phyloP scores from a whole-genome alignment of 2,113 vertebrate species.

The Lepus timidus region DNA sequence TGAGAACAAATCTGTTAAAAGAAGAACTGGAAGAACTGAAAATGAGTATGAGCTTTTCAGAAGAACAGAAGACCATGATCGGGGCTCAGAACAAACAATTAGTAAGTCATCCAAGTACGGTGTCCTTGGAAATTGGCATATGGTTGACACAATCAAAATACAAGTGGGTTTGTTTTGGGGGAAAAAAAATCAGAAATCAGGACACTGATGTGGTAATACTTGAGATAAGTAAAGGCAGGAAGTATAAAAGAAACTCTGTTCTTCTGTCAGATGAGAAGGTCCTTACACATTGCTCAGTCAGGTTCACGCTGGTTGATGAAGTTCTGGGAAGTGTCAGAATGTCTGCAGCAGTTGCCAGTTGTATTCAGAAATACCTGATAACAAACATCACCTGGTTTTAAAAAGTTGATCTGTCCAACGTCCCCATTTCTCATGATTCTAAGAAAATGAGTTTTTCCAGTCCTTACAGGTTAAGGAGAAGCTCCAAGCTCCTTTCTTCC shows the following conservation, averaged over 20 bases:
- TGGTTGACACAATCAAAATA: background rate
- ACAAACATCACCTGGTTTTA: slow-evolving; percentile 14
- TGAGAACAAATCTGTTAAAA: slow-evolving; percentile 91
- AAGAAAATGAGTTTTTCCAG: background rate
- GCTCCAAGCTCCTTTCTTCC: background rate
- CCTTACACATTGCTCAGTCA: background rate
- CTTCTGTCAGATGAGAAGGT: background rate
- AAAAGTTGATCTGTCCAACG: background rate
- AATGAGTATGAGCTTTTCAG: slow-evolving; percentile 87
- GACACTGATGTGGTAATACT: background rate
- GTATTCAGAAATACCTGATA: background rate
- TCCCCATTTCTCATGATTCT: background rate
- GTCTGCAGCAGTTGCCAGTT: background rate
- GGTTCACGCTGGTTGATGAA: background rate
- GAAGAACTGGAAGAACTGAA: slow-evolving; percentile 96
- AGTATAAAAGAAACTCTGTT: background rate
- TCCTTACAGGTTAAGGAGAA: background rate
- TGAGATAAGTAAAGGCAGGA: background rate
- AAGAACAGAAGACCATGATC: slow-evolving; percentile 88
- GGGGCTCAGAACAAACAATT: slow-evolving; percentile 90
- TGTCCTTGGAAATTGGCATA: background rate
- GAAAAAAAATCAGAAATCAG: background rate
- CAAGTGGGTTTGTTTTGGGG: background rate
- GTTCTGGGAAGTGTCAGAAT: background rate
- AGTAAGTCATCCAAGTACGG: slow-evolving; percentile 83